phyloP scores from a whole-genome alignment of 2,888 invertebrate genomes.

The Deilephila porcellus region DNA sequence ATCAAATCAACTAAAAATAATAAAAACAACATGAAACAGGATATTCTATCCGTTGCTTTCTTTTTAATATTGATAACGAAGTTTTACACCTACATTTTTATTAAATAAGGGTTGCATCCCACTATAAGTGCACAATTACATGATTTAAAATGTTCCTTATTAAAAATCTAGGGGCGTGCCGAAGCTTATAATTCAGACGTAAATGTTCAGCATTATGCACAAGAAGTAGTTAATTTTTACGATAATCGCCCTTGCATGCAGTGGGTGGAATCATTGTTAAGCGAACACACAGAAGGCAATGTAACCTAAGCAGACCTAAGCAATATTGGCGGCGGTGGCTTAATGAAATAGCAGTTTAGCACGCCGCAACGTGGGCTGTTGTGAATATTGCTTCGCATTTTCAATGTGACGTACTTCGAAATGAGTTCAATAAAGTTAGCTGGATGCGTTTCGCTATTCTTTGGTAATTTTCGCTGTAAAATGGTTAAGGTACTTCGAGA shows the following conservation, averaged over 20 bases:
- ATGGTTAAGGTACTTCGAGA: neutral
- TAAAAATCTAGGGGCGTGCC: constrained; percentile 19
- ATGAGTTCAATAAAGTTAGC: neutral
- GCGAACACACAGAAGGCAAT: constrained; percentile 40
- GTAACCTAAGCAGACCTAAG: constrained; percentile 29
- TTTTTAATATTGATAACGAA: neutral
- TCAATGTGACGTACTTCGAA: constrained; percentile 14
- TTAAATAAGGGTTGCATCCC: too few species aligned
- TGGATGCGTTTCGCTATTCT: neutral
- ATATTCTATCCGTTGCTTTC: too few species aligned
- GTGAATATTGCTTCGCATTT: constrained; percentile 23
- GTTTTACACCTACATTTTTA: neutral
- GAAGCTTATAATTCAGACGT: constrained; percentile 16
- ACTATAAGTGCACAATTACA: neutral
- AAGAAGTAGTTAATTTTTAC: constrained; percentile 70
- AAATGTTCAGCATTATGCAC: constrained; percentile 53
- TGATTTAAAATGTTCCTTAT: constrained; percentile 41
- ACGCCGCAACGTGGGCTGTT: constrained; percentile 22
- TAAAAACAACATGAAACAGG: too few species aligned
- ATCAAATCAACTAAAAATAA: too few species aligned
- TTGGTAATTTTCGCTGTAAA: neutral
- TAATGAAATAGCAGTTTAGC: constrained; percentile 27
- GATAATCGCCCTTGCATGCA: constrained; percentile 67
- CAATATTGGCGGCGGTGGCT: constrained; percentile 26
- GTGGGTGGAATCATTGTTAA: constrained; percentile 64